phyloP scores from a whole-genome alignment of 2,888 invertebrate species.

The Ophion obscuratus region DNA sequence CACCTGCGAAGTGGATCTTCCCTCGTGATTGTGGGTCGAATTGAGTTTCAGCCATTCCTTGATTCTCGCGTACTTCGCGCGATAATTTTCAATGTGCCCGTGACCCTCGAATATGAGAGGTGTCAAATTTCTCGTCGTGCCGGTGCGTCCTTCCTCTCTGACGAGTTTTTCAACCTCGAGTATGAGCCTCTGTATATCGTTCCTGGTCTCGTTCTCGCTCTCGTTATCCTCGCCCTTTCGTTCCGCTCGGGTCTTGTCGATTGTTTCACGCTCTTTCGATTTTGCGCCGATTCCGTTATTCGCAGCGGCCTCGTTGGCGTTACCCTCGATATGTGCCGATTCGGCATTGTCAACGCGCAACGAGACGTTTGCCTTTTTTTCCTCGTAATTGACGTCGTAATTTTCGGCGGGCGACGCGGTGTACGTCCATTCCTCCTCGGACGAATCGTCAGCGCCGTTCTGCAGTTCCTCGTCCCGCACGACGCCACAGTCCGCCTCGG shows the following conservation, averaged over 20 bases:
- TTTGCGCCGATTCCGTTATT: conserved; percentile 40
- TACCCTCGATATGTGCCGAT: conserved; percentile 67
- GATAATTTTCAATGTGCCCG: conserved; percentile 84
- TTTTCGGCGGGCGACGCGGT: conserved; percentile 76
- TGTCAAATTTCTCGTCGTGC: conserved; percentile 84
- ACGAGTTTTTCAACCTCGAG: conserved; percentile 93
- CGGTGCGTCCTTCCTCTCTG: conserved; percentile 85
- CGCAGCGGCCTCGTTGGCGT: conserved; percentile 60
- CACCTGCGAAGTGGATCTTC: conserved; percentile 78
- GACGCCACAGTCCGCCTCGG: conserved; percentile 87
- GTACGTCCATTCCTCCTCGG: conserved; percentile 90
- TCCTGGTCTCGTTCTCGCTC: conserved; percentile 84
- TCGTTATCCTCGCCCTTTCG: conserved; percentile 82
- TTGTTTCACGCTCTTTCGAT: conserved; percentile 66
- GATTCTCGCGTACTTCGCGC: conserved; percentile 88
- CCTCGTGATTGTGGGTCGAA: conserved; percentile 76
- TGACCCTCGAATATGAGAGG: conserved; percentile 86
- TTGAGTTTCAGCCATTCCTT: conserved; percentile 89
- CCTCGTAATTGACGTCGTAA: conserved; percentile 67
- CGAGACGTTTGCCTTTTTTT: conserved; percentile 76
- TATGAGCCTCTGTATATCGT: conserved; percentile 90
- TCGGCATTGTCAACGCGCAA: conserved; percentile 79
- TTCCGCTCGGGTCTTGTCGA: conserved; percentile 69
- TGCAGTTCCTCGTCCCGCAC: conserved; percentile 79
- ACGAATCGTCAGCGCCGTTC: conserved; percentile 86